A percentile compares a stretch with the other conserved stretches of the same genome.
These are phyloP conservation scores for Meriones psammophilus DNA, from an alignment of 2,797 vertebrate genomes.

Conservation along the genomic window DNA sequence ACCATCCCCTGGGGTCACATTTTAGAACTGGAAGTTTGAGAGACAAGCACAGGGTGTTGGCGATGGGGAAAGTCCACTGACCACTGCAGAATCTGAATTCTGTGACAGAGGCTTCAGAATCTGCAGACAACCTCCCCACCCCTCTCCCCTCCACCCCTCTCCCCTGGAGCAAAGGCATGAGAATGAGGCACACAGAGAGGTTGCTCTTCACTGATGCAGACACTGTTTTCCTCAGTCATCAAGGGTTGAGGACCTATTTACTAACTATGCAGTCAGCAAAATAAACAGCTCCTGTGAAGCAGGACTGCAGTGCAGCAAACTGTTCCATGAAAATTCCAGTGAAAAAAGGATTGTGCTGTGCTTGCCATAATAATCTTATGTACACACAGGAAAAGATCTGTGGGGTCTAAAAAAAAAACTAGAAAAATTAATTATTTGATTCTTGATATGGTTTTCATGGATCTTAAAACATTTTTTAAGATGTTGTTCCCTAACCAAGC, in stretches of 20 bases:
- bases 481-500: not conserved
- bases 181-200: not conserved
- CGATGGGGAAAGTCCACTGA: not conserved
- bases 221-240: not conserved
- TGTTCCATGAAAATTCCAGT: not conserved
- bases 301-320: not conserved
- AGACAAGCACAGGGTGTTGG: not conserved
- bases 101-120: not conserved
- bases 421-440: not conserved
- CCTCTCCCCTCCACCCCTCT: not conserved
- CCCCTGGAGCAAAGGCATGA: not conserved
- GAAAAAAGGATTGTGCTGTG: not conserved
- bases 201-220: not conserved
- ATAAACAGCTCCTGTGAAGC: not conserved
- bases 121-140: not conserved
- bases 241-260: not conserved
- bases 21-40: not conserved
- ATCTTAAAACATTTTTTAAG: constrained; percentile 30
- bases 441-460: constrained; percentile 23
- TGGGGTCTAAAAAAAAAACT: not conserved
- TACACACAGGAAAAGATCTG: not conserved
- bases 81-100: not conserved
- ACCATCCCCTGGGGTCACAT: not conserved
- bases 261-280: not conserved
- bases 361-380: not conserved